Evolutionary conservation across 2,888 invertebrate species (phyloP).

Genomic region (Lithodes maja): DNA sequence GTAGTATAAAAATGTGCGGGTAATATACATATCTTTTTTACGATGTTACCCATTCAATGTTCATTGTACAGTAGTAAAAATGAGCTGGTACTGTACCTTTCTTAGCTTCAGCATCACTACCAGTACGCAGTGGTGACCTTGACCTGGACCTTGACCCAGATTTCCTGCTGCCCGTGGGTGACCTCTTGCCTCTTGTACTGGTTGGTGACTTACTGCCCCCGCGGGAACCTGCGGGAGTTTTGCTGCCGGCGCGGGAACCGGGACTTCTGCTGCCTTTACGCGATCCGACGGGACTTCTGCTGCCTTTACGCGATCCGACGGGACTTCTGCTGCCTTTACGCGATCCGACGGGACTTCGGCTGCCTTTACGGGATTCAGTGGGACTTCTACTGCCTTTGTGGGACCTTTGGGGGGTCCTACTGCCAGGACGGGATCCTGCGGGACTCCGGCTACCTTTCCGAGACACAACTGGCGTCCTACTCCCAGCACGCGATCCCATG

Average conservation of each 20-base stretch:
- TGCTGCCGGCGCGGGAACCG: conserved; percentile 26
- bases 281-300: conserved; percentile 29
- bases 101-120: conserved; percentile 31
- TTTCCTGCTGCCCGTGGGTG: conserved; percentile 42
- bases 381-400: conserved; percentile 38
- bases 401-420: conserved; percentile 40
- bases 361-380: conserved; percentile 21
- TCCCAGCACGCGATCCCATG: conserved; percentile 26
- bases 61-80: too few relatives aligned
- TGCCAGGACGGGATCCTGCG: conserved; percentile 34
- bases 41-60: too few relatives aligned
- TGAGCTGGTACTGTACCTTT: conserved; percentile 11
- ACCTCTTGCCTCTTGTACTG: conserved; percentile 41
- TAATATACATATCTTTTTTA: too few relatives aligned
- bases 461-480: conserved; percentile 38
- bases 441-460: conserved; percentile 40
- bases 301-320: conserved; percentile 17
- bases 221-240: conserved; percentile 34
- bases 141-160: conserved; percentile 42
- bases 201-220: conserved; percentile 39
- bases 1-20: too few relatives aligned
- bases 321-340: conserved; percentile 8
- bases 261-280: conserved; percentile 21
- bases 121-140: conserved; percentile 37
- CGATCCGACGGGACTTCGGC: conserved; percentile 4